Base-by-base conservation (phyloP, 2,797 vertebrate species). In the Propithecus deckenii region DNA sequence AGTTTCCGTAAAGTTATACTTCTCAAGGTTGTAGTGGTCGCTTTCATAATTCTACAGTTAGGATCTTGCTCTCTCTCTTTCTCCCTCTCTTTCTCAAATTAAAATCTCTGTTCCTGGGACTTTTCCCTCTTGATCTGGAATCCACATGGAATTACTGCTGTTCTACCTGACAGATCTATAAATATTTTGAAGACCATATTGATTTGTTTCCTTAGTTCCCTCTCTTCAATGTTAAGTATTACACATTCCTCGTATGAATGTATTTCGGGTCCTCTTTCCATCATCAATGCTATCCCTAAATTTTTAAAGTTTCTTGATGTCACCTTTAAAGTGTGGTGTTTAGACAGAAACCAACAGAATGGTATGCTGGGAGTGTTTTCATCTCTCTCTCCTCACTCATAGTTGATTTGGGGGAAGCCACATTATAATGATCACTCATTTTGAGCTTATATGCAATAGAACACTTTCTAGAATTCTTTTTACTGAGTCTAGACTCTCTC, bases 1-100 rank as follows among this genome's bases (percentile, higher is more conserved):
- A 43, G 35, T 43, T 67, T 78, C 55, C 78, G 41, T 72, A 89
- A 95, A 92, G 80, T 91, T 61, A 38, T 4, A 65, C 12, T 57
- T 95, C 30, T 89, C n/a, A n/a, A 86, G 15, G 20, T 71, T 55
- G n/a, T 72, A 14, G 28, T 78, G 65, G 46, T 78, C 11, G 20
- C 2, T 92, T 89, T 87, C 30, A 84, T 55, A 48, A 92, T 55
- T 72, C 18, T 25, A 55, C n/a, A 83, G 41, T 20, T 35, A 23
- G 83, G 48, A 65, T 30, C 32, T 13, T 20, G 48, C 7, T 90
- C 22, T 80, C 2, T 80, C 20, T 12, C 8, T 52, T 9, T 7
- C 2, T 61, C 4, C 22, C 8, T 11, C 0, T 11, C 15, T 13
- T 2, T 48, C 28, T 94, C 32, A 90, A 67, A 93, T 48, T 80